phyloP scores from a whole-genome alignment of 2,113 vertebrate species.

The Notarius lentiginosus region DNA sequence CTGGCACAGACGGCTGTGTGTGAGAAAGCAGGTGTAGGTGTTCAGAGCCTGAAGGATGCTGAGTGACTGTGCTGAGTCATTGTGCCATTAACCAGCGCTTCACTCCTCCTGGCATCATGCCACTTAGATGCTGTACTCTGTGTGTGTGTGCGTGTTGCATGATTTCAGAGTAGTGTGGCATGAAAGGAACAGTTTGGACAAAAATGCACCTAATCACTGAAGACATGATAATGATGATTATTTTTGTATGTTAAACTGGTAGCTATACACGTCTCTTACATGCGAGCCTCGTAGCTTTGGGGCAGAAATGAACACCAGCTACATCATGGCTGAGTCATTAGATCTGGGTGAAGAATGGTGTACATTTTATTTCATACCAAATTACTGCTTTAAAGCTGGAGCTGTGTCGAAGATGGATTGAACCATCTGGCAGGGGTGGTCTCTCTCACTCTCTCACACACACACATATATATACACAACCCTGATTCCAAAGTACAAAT shows the following conservation, averaged over 20 bases:
- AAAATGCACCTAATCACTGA: neutral
- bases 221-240: neutral
- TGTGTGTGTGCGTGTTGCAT: conserved; percentile 1
- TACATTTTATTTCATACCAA: neutral
- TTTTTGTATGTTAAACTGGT: neutral
- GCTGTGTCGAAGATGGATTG: neutral
- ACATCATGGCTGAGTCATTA: neutral
- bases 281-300: neutral
- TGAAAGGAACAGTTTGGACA: conserved; percentile 3
- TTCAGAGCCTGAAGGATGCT: conserved; percentile 35
- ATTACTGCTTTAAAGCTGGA: neutral
- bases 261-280: neutral
- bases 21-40: conserved; percentile 19
- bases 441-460: neutral
- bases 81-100: conserved; percentile 40
- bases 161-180: conserved; percentile 17
- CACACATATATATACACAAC: neutral
- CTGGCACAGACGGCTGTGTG: neutral
- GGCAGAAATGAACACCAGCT: neutral
- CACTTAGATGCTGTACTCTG: neutral
- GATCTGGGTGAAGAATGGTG: neutral
- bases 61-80: conserved; percentile 51
- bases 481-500: too few species aligned
- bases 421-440: neutral
- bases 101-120: neutral